Percentiles rank a stretch among this genome's conserved stretches.
Evolutionary conservation across 1,140 invertebrate genomes (phyloP).

Genomic region (Aphidius ervi): DNA sequence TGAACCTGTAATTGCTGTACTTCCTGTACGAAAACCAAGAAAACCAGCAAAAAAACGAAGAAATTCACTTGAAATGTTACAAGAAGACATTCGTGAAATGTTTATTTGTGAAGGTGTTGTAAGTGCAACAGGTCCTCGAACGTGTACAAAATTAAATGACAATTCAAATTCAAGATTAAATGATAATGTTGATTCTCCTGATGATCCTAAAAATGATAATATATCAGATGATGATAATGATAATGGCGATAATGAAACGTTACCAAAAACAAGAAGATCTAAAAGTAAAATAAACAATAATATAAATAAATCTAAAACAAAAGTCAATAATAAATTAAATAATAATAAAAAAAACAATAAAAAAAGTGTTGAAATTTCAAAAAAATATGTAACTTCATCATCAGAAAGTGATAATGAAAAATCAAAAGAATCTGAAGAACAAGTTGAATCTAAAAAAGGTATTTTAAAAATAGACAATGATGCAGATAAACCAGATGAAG

Average conservation of each 20-base stretch:
- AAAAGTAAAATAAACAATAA: slow-evolving; percentile 12
- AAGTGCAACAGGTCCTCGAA: slow-evolving; percentile 49
- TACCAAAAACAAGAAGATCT: slow-evolving; percentile 1
- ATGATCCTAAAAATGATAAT: neutral
- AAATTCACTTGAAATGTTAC: slow-evolving; percentile 59
- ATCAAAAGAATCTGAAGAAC: too few relatives aligned
- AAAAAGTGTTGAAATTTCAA: too few relatives aligned
- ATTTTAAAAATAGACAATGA: slow-evolving; percentile 16
- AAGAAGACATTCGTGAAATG: slow-evolving; percentile 66
- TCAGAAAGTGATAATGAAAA: too few relatives aligned
- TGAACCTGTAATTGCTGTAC: slow-evolving; percentile 9
- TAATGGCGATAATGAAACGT: slow-evolving; percentile 9
- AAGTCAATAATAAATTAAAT: slow-evolving; percentile 2
- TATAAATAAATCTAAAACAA: neutral
- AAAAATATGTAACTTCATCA: too few relatives aligned
- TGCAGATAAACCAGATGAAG: slow-evolving; percentile 24
- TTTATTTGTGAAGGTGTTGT: slow-evolving; percentile 62
- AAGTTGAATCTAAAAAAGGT: slow-evolving; percentile 3
- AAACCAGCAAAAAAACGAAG: slow-evolving; percentile 16
- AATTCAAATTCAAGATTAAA: slow-evolving; percentile 12
- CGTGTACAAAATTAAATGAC: slow-evolving; percentile 37
- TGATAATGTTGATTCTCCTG: slow-evolving; percentile 12
- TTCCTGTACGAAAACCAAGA: slow-evolving; percentile 12
- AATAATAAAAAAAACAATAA: too few relatives aligned
- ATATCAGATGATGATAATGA: slow-evolving; percentile 13